Conservation (phyloP, 2,797 vertebrate genomes). For the Girardinus metallicus region DNA sequence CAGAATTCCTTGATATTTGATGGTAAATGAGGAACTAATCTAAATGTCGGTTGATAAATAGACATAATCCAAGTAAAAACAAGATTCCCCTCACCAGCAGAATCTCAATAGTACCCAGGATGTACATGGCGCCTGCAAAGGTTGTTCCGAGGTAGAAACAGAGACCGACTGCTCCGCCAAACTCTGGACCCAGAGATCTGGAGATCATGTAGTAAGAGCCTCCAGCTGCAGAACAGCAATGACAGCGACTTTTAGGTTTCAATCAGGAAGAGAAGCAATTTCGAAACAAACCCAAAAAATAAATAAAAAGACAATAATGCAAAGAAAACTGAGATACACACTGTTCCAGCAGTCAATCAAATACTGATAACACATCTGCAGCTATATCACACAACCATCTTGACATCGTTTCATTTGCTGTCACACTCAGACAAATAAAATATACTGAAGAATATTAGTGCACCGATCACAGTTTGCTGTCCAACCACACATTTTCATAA, state of each 20-base stretch:
- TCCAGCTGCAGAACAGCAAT: conserved; percentile 81
- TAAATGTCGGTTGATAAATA: neutral
- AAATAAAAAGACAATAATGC: neutral
- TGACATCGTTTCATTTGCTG: neutral
- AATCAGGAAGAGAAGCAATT: neutral
- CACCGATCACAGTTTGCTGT: too few species aligned
- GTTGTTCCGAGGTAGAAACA: conserved; percentile 97
- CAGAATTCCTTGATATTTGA: neutral
- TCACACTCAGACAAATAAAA: neutral
- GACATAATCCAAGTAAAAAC: neutral
- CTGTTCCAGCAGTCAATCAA: neutral
- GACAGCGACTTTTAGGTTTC: neutral
- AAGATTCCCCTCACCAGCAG: conserved; percentile 86
- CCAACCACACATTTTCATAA: too few species aligned
- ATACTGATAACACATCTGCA: neutral
- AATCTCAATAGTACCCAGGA: conserved; percentile 96
- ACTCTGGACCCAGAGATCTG: conserved; percentile 93
- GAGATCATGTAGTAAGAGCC: conserved; percentile 99
- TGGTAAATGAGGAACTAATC: neutral
- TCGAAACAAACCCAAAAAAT: neutral
- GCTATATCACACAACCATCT: neutral
- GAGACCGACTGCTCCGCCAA: conserved; percentile 94
- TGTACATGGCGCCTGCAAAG: conserved; percentile 98
- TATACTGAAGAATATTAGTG: neutral
- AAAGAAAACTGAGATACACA: neutral